Base-by-base conservation (phyloP, 1,140 invertebrate species). In the Meloidogyne exigua region DNA sequence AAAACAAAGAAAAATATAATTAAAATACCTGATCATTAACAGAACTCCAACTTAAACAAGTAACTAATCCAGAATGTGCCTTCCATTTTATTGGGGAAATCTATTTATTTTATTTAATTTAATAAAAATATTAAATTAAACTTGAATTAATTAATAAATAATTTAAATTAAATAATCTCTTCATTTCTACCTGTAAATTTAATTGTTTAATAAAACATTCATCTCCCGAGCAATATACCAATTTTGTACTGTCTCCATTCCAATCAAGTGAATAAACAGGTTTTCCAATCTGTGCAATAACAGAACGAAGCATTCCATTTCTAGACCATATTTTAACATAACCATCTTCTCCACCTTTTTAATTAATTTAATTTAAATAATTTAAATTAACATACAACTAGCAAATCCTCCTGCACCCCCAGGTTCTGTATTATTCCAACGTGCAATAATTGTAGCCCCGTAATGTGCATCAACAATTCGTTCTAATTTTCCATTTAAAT, bases 321-420 rank as follows among this genome's bases (percentile, higher is more conserved):
- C 94, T 89, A 4, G 96, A 98, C 95, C 96, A 99, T 75, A 98
- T 92, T 89, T 98, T 97, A 0, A 98, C 91, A 49, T 91, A 91
- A 15, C 96, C 96, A 90, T 99, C 96, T 90, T 99, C 95, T 1
- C 95, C 95, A 85, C 92, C 94, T 93, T 80, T n/a, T 84, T 84
- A 2, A 64, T 75, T n/a, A 76, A 36, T 67, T 32, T 12, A 39
- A 18, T n/a, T n/a, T n/a, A 57, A 63, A 15, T 36, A 66, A 57
- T 5, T 63, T 65, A 18, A 64, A 21, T 9, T 15, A 23, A 76
- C 66, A 49, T 42, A 67, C 82, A 92, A 93, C 92, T 85, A 94
- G 96, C 2, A 96, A 89, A 64, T 98, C 90, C 13, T 93, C 93
- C 63, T 93, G 92, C 5, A 94, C 96, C 90, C 98, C 95, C 75